Base-by-base conservation (phyloP, 2,113 vertebrate genomes). In the Chionodraco myersi region DNA sequence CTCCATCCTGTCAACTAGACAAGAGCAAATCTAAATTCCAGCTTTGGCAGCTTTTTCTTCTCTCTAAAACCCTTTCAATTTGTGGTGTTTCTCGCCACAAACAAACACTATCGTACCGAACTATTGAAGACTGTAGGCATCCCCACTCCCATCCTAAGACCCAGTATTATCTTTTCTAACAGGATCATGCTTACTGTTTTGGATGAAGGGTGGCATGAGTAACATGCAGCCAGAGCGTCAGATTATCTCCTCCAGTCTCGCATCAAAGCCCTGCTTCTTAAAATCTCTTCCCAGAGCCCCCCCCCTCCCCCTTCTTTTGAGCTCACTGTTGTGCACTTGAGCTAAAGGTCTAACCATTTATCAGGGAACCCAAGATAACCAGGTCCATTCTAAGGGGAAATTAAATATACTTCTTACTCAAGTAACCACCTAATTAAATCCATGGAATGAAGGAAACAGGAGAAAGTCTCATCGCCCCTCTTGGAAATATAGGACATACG, bases 81-180 rank as follows among this genome's bases (percentile, higher is more conserved):
- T 21, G 49, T 63, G 36, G 10, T 62, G 63, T 57, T 77, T 59
- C 58, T 85, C 56, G 65, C 47, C 47, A 64, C 65, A 84, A 84
- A 73, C 74, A 87, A 81, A 88, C 56, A 53, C 58, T 66, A 1
- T 15, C 64, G 77, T 80, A 77, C 69, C 67, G n/a, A 79, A 63
- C 66, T 63, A 67, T 18, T 36, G 72, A 75, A 48, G 58, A 30
- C 65, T 15, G 45, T 26, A 73, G 82, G 85, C 60, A 68, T 74
- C 71, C 47, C 51, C 75, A 66, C 87, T 69, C 68, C 36, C 14
- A 1, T 11, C 59, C 73, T 82, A 83, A 86, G 88, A 74, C 78
- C 54, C 56, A 13, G 77, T 58, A 83, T 88, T 89, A 86, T 88
- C 85, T 85, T 71, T 77, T 77, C 85, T 90, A 86, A 92, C 85